Evolutionary conservation across 2,888 invertebrate genomes (phyloP).

Genomic region (Platycheirus rosarum): DNA sequence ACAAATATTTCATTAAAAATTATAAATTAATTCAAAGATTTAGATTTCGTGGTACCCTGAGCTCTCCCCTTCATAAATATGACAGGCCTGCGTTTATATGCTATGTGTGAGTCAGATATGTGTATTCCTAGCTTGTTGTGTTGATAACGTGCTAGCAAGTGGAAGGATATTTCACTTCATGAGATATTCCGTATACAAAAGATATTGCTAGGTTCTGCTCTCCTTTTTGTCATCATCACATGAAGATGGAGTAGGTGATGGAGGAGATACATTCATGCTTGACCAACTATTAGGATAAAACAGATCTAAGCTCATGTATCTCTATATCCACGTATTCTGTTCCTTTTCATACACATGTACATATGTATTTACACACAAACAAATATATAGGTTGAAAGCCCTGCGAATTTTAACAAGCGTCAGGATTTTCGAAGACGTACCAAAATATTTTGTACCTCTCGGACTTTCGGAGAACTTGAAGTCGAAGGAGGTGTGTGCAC

Average conservation of each 20-base stretch:
- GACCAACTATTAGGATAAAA: slow-evolving; percentile 54
- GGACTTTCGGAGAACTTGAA: slow-evolving; percentile 69
- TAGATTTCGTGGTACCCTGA: not conserved
- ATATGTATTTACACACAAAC: not conserved
- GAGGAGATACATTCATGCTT: slow-evolving; percentile 48
- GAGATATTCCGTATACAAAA: slow-evolving; percentile 70
- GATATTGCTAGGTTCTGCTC: slow-evolving; percentile 58
- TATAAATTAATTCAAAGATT: too few relatives aligned
- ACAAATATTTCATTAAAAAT: too few relatives aligned
- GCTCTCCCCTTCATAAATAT: slow-evolving; percentile 1
- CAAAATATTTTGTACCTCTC: slow-evolving; percentile 69
- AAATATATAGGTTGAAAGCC: slow-evolving; percentile 1
- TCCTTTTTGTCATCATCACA: slow-evolving; percentile 58
- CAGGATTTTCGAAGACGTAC: slow-evolving; percentile 67
- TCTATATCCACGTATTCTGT: slow-evolving; percentile 8
- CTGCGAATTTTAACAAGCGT: slow-evolving; percentile 57
- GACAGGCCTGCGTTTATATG: slow-evolving; percentile 15
- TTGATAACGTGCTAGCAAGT: slow-evolving; percentile 63
- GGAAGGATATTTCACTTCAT: slow-evolving; percentile 71
- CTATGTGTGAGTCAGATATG: too few relatives aligned
- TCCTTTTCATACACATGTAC: slow-evolving; percentile 11
- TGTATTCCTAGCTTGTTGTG: slow-evolving; percentile 36
- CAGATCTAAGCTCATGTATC: slow-evolving; percentile 1
- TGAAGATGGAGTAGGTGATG: slow-evolving; percentile 36
- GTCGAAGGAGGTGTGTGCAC: slow-evolving; percentile 69